Percentiles rank a stretch among this genome's conserved stretches.
Conservation (phyloP, 2,797 vertebrate species). For the Centroberyx gerrardi region DNA sequence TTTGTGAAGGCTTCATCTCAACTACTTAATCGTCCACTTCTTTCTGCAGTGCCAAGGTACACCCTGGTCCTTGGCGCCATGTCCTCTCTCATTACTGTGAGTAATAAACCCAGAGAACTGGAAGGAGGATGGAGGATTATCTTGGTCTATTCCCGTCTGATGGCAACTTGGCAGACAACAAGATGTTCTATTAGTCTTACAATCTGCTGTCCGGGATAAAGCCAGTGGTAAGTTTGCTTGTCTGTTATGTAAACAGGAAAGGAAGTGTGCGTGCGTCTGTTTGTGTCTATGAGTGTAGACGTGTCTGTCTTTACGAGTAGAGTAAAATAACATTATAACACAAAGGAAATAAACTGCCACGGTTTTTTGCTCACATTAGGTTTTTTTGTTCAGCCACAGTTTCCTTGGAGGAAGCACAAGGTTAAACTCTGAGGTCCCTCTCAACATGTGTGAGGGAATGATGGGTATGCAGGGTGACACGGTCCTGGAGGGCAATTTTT, state of each 20-base stretch:
- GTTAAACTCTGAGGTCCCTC: constrained; percentile 10
- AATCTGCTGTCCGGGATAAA: constrained; percentile 28
- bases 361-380: not conserved
- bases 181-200: constrained; percentile 27
- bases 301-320: not conserved
- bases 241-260: constrained; percentile 29
- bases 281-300: not conserved
- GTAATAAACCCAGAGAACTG: constrained; percentile 67
- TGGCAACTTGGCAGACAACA: constrained; percentile 41
- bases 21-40: constrained; percentile 73
- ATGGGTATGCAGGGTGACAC: constrained; percentile 1
- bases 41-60: constrained; percentile 53
- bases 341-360: not conserved
- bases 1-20: constrained; percentile 75
- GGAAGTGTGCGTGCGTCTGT: not conserved
- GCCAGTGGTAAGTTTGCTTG: constrained; percentile 25
- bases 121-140: constrained; percentile 41
- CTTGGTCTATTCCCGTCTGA: constrained; percentile 41
- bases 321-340: not conserved
- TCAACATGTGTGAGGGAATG: constrained; percentile 11
- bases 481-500: constrained; percentile 2
- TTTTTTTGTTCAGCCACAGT: not conserved
- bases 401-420: constrained; percentile 1
- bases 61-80: constrained; percentile 56
- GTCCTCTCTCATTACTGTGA: constrained; percentile 75